Base-by-base conservation (phyloP, 1,140 invertebrate genomes). In the Muscidifurax raptorellus region DNA sequence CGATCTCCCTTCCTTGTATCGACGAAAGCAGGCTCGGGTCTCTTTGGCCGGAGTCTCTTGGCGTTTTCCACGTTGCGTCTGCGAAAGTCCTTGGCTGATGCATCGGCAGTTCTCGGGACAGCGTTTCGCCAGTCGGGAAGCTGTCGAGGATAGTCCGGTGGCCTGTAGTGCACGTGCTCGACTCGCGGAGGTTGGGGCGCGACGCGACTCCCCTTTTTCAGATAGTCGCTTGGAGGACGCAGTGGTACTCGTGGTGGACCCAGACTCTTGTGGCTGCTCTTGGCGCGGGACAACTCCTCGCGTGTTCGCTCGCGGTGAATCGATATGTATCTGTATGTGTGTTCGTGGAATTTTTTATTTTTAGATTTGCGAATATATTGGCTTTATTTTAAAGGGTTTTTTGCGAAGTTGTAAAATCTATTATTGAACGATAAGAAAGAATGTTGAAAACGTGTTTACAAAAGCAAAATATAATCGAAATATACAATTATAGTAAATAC, bases 191-290 rank as follows among this genome's bases (percentile, higher is more conserved):
- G 12, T 13, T 32, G 74, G 25, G 69, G 28, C 27, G 59, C 47
- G 27, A 36, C 22, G 13, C 82, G 30, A 4, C 66, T 84, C 18
- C 93, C 93, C 88, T 95, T 95, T 86, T 94, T 94, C 32, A 96
- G 87, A 89, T 94, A 96, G 22, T 94, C 88, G 0, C 91, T 91
- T 0, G 95, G 95, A 59, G 93, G 89, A 85, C 93, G 93, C 0
- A 94, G 80, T 10, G 94, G 93, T 13, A 94, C 92, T 86, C 94
- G 93, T 2, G 95, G 94, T 82, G 94, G 93, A 4, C 95, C 95
- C 91, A 96, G 94, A 6, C 94, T 95, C 75, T 93, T 93, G 85
- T 94, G 94, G 83, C 71, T 85, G 80, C 83, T 89, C 87, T 88
- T 88, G 40, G 64, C 87, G 75, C 83, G 66, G 25, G 44, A 82